These are phyloP conservation scores for Dascyllus trimaculatus DNA, from an alignment of 2,113 vertebrate genomes.

Conservation along the genomic window DNA sequence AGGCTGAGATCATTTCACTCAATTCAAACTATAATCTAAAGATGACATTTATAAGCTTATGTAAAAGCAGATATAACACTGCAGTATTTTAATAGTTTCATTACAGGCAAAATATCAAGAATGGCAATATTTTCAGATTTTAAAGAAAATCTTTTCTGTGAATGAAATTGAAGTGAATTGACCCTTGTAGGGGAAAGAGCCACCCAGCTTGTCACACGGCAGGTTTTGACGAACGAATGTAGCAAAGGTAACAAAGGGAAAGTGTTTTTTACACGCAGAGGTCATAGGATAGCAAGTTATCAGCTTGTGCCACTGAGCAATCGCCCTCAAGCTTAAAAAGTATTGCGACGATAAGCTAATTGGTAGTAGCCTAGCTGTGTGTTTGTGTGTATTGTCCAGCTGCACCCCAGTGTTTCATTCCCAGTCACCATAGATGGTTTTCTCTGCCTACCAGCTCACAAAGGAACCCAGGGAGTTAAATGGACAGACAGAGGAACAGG, in stretches of 20 bases:
- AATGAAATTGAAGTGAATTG: constrained; percentile 10
- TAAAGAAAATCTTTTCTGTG: constrained; percentile 9
- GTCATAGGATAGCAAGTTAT: constrained; percentile 7
- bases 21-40: constrained; percentile 28
- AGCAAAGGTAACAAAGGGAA: constrained; percentile 74
- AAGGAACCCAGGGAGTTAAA: constrained; percentile 79
- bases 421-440: constrained; percentile 88
- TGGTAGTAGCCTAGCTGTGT: constrained; percentile 4
- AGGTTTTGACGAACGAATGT: constrained; percentile 59
- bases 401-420: constrained; percentile 82
- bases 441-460: constrained; percentile 89
- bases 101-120: constrained; percentile 26
- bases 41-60: constrained; percentile 16
- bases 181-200: constrained; percentile 21
- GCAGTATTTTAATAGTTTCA: constrained; percentile 49
- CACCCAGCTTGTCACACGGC: constrained; percentile 16
- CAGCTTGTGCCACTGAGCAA: constrained; percentile 41
- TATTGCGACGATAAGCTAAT: constrained; percentile 54
- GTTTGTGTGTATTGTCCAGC: not conserved
- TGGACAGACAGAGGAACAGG: constrained; percentile 41
- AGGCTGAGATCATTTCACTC: not conserved
- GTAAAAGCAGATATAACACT: not conserved
- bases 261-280: constrained; percentile 12
- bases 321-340: constrained; percentile 40
- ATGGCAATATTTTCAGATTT: constrained; percentile 25